Evolutionary conservation across 2,797 vertebrate genomes (phyloP).

Genomic region (Lepus townsendii): DNA sequence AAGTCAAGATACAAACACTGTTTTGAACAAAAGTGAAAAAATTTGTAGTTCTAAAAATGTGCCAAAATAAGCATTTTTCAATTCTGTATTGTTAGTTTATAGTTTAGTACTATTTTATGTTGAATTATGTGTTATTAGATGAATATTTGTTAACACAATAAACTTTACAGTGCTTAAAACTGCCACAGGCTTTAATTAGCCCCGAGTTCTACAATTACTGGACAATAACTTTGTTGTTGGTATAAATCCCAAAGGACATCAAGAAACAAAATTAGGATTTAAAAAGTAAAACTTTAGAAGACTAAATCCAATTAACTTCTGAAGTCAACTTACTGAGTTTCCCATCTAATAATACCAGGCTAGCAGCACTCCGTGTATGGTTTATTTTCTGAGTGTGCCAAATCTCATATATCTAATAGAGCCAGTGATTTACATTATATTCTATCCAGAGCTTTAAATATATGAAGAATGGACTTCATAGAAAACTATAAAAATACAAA

Average conservation of each 20-base stretch:
- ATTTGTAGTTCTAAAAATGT: not conserved
- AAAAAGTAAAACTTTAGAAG: not conserved
- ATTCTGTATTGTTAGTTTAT: not conserved
- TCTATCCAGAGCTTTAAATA: not conserved
- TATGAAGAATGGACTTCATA: not conserved
- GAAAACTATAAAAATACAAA: not conserved
- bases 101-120: not conserved
- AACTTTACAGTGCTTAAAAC: not conserved
- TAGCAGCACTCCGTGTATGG: not conserved
- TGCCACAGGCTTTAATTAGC: not conserved
- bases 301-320: not conserved
- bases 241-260: not conserved
- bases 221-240: not conserved
- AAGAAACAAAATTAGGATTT: not conserved
- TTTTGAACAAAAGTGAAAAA: slow-evolving; percentile 42
- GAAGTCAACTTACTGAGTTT: not conserved
- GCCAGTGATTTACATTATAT: not conserved
- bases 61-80: not conserved
- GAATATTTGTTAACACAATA: not conserved
- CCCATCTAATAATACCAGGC: not conserved
- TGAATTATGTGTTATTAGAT: not conserved
- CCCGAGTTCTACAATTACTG: not conserved
- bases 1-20: not conserved
- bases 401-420: not conserved
- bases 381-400: not conserved